Evolutionary conservation across 2,888 invertebrate species (phyloP).

Genomic region (Anodontia alba): DNA sequence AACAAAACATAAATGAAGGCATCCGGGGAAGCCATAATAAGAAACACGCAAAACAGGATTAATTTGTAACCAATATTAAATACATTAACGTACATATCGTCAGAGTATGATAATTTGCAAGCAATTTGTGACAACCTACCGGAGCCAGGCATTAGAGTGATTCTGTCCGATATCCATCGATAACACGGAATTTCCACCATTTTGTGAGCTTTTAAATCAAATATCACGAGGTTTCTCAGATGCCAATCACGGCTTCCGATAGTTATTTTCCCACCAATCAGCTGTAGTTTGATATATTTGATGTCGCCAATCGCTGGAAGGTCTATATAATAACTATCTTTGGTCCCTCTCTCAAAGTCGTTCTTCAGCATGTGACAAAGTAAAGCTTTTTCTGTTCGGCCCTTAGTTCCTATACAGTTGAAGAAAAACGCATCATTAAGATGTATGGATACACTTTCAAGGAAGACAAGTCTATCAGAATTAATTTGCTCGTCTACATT

Average conservation of each 20-base stretch:
- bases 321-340: slow-evolving; percentile 57
- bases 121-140: too few relatives aligned
- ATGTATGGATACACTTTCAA: too few relatives aligned
- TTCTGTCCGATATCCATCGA: slow-evolving; percentile 45
- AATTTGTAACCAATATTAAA: too few relatives aligned
- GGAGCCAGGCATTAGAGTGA: slow-evolving; percentile 48
- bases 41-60: too few relatives aligned
- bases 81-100: too few relatives aligned
- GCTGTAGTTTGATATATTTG: slow-evolving; percentile 51
- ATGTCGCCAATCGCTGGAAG: slow-evolving; percentile 57
- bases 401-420: slow-evolving; percentile 55
- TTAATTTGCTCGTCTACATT: too few relatives aligned
- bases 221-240: slow-evolving; percentile 52
- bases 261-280: slow-evolving; percentile 58
- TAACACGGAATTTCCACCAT: slow-evolving; percentile 53
- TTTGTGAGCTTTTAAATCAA: slow-evolving; percentile 50
- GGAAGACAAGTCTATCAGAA: too few relatives aligned
- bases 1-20: too few relatives aligned
- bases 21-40: too few relatives aligned
- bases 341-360: slow-evolving; percentile 59
- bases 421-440: neutral
- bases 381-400: slow-evolving; percentile 43
- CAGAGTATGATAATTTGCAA: too few relatives aligned
- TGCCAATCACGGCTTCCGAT: slow-evolving; percentile 51
- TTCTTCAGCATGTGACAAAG: slow-evolving; percentile 55